Evolutionary conservation across 2,888 invertebrate species (phyloP), one percentile per base, ranked within the genome.

Genomic region (Mimas tiliae): DNA sequence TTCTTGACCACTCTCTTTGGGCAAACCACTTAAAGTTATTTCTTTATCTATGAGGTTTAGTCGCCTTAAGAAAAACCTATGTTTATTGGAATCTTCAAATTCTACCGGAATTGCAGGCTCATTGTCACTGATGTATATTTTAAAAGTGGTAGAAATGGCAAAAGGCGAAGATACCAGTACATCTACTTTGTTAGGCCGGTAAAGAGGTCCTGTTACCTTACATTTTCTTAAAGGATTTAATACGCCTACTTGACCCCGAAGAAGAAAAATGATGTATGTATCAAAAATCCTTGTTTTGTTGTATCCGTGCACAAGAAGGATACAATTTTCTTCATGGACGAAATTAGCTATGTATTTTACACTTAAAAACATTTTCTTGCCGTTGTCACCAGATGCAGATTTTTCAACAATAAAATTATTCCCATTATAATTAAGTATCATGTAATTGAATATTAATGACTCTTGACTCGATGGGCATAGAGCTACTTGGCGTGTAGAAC

Each of bases 231-330:
- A 65, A 45, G 93, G 91, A 67, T 76, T 83, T 51, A 92, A 73
- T 33, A 78, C 69, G 4, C 90, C 87, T 33, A 88, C 79, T 21
- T 78, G 66, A 6, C 93, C 93, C 27, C 79, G 70, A 4, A 93
- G 85, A 65, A 83, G 48, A 76, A 93, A 92, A 66, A 88, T 74
- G 45, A 91, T 80, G 63, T 90, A 93, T 0, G 91, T 90, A 70
- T 93, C 93, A 70, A 92, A 93, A 68, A 93, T 86, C 75, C 92
- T 80, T 66, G 91, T 90, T 83, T 93, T 93, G 68, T 91, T 93
- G 65, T 89, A 90, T 42, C 93, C 93, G 68, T 91, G 89, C 47
- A 93, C 80, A 9, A 93, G 78, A 42, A 93, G 83, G 63, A 88
- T 80, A 50, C 89, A 86, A 34, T 70, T 79, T 68, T 89, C 85